A percentile compares a stretch with the other conserved stretches of the same genome.
Evolutionary conservation across 2,113 vertebrate species (phyloP).

Genomic region (Nothocercus nigrocapillus): DNA sequence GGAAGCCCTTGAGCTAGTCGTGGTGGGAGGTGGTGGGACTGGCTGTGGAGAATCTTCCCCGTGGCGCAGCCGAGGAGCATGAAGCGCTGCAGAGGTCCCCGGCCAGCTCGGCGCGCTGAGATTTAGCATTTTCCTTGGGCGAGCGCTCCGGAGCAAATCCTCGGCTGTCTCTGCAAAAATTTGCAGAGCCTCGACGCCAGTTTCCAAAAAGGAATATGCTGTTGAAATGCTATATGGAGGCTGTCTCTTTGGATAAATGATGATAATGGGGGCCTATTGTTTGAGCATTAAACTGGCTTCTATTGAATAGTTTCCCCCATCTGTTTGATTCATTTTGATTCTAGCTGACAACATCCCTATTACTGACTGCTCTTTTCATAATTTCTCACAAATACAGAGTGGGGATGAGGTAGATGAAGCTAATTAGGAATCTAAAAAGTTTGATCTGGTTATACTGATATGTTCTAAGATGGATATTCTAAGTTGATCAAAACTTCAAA

Average conservation of each 20-base stretch:
- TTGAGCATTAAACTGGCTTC: constrained; percentile 80
- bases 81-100: not conserved
- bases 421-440: constrained; percentile 77
- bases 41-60: not conserved
- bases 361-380: constrained; percentile 76
- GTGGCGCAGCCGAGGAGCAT: too few relatives aligned
- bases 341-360: constrained; percentile 75
- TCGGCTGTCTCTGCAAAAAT: not conserved
- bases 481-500: constrained; percentile 67
- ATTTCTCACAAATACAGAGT: constrained; percentile 77
- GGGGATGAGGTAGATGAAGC: constrained; percentile 62
- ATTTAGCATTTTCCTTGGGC: not conserved
- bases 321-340: constrained; percentile 82
- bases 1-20: fast-evolving
- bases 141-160: not conserved
- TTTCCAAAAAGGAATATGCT: not conserved
- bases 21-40: not conserved
- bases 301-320: constrained; percentile 79
- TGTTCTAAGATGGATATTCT: constrained; percentile 46
- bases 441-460: constrained; percentile 74
- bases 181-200: not conserved
- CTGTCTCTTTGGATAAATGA: constrained; percentile 75
- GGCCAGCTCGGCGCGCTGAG: not conserved
- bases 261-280: constrained; percentile 74
- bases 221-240: constrained; percentile 66